phyloP scores from a whole-genome alignment of 2,888 invertebrate genomes.

The Lysandra bellargus region DNA sequence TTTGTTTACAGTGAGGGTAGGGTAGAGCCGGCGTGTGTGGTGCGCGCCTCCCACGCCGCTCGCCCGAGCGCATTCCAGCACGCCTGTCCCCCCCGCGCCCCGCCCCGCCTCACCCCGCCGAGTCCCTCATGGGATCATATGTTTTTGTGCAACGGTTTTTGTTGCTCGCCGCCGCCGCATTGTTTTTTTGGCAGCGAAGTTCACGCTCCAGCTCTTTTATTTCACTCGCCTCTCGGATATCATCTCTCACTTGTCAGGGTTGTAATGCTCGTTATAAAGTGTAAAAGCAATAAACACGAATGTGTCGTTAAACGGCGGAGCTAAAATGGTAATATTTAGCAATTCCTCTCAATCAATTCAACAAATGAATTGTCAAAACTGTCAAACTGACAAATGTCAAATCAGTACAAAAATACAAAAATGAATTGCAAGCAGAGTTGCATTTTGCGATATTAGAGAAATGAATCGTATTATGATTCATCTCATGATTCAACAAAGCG shows the following conservation, averaged over 20 bases:
- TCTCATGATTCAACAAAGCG: too few relatives aligned
- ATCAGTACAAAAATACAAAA: too few relatives aligned
- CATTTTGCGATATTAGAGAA: too few relatives aligned
- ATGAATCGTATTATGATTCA: too few relatives aligned
- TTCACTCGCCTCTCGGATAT: conserved; percentile 68
- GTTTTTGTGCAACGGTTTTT: conserved; percentile 81
- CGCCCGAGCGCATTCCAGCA: conserved; percentile 78
- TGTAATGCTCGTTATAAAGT: conserved; percentile 37
- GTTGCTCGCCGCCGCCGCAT: conserved; percentile 77
- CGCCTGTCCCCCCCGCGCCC: conserved; percentile 66
- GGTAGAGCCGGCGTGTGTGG: conserved; percentile 63
- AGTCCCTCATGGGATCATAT: conserved; percentile 78
- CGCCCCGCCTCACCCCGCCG: conserved; percentile 56
- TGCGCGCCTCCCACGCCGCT: conserved; percentile 77
- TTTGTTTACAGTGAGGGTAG: conserved; percentile 71
- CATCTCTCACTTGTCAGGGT: conserved; percentile 54
- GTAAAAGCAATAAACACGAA: background rate
- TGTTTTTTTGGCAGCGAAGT: conserved; percentile 70
- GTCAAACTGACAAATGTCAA: too few relatives aligned
- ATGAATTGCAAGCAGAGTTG: too few relatives aligned
- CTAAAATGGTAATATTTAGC: too few relatives aligned
- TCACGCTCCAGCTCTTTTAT: conserved; percentile 76
- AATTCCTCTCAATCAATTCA: too few relatives aligned
- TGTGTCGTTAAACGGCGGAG: background rate
- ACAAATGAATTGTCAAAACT: too few relatives aligned